Evolutionary conservation across 1,140 invertebrate genomes (phyloP).

Genomic region (Conopomorpha cramerella): DNA sequence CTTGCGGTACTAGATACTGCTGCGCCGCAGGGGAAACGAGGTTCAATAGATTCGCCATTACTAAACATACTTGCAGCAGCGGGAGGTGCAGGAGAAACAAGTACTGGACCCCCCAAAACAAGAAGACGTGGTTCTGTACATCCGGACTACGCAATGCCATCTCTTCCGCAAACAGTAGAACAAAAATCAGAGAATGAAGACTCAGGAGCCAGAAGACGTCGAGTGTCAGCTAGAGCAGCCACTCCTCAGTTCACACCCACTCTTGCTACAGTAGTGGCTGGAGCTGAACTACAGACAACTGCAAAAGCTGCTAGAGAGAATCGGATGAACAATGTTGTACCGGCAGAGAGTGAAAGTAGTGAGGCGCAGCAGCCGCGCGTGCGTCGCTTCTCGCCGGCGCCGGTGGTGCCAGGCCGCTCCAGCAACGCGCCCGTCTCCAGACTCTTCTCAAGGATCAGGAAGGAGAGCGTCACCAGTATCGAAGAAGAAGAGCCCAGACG

Average conservation of each 20-base stretch:
- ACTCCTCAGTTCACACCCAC: slow-evolving; percentile 49
- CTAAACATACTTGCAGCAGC: slow-evolving; percentile 9
- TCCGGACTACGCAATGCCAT: slow-evolving; percentile 17
- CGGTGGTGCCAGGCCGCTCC: slow-evolving; percentile 21
- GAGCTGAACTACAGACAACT: slow-evolving; percentile 41
- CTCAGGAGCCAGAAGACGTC: slow-evolving; percentile 32
- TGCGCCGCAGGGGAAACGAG: slow-evolving; percentile 6
- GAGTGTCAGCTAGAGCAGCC: slow-evolving; percentile 33
- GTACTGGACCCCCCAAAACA: slow-evolving; percentile 1
- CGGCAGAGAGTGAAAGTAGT: slow-evolving; percentile 12
- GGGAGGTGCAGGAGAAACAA: no score
- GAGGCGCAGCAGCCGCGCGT: slow-evolving; percentile 21
- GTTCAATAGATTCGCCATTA: slow-evolving; percentile 10
- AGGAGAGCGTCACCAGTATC: slow-evolving; percentile 26
- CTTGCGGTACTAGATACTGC: slow-evolving; percentile 64
- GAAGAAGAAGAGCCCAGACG: slow-evolving; percentile 33
- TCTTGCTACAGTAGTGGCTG: slow-evolving; percentile 43
- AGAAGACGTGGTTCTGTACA: slow-evolving; percentile 28
- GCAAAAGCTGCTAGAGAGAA: slow-evolving; percentile 41
- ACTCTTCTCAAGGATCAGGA: slow-evolving; percentile 40
- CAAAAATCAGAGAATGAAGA: slow-evolving; percentile 11
- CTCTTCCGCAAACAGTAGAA: slow-evolving; percentile 6
- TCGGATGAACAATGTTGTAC: slow-evolving; percentile 42
- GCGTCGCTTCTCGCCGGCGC: slow-evolving; percentile 43
- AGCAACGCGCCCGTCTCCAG: slow-evolving; percentile 32